Base-by-base conservation (phyloP, 2,888 invertebrate genomes). In the Galeruca laticollis region DNA sequence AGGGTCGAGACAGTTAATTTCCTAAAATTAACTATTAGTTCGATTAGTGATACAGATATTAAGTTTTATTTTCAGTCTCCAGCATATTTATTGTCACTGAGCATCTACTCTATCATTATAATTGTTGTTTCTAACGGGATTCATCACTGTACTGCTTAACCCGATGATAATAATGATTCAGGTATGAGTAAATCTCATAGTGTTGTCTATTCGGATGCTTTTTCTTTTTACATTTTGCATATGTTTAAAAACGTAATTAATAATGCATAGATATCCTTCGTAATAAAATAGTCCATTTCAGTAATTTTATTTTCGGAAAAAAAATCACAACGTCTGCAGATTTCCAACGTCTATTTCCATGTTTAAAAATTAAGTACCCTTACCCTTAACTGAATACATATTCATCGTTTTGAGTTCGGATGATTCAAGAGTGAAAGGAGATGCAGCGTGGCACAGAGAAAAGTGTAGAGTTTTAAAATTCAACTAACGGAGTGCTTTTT, bases 401-500 rank as follows among this genome's bases (percentile, higher is more conserved):
- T 64, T 64, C 64, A 64, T 64, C 56, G 43, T 54, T 56, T 57
- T 20, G 21, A 54, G 37, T 54, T 20, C 54, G 54, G 54, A 35
- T 21, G 64, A 54, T 43, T 18, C 21, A 40, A n/a, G 64, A 54
- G 57, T 18, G 20, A 54, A 21, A 63, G 37, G 31, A 52, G 52
- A 52, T 52, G 52, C 52, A 52, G 35, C 54, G 35, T 37, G 66
- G 60, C 54, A 62, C 52, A 59, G 67, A 51, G 52, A 70, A 67
- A 67, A 67, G 61, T 63, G 63, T 33, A 10, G 77, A 81, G 77
- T 82, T 84, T 84, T 83, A 79, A 84, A 84, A 84, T 84, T 83
- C 84, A 83, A 80, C 80, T 77, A 78, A 80, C 77, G 80, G 80
- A 83, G 82, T 83, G 84, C 85, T 85, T 86, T 85, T 85, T 84